A percentile compares a stretch with the other conserved stretches of the same genome.
These are phyloP conservation scores for Andrena hattorfiana DNA, from an alignment of 2,888 invertebrate species.

Conservation along the genomic window DNA sequence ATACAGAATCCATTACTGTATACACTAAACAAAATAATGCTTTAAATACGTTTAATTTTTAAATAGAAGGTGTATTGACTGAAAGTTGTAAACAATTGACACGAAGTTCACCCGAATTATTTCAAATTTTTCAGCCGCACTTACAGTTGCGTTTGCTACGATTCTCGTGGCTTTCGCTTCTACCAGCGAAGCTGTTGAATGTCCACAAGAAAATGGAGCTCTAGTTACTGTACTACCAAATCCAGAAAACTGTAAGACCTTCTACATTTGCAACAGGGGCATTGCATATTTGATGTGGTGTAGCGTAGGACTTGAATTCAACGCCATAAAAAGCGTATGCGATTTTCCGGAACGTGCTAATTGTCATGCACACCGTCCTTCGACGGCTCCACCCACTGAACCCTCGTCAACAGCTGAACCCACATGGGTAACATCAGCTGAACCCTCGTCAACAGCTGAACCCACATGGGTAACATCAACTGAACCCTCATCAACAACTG, in stretches of 20 bases:
- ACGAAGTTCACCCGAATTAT: neutral
- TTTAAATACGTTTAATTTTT: neutral
- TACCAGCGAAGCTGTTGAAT: neutral
- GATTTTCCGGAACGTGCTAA: neutral
- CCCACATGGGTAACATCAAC: too few species aligned
- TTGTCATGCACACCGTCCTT: neutral
- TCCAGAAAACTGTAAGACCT: slow-evolving; percentile 5
- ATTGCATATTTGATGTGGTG: neutral
- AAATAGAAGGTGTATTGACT: neutral
- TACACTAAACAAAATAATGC: too few species aligned
- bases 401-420: too few species aligned
- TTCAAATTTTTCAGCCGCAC: slow-evolving; percentile 1
- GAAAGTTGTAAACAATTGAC: neutral
- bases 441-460: too few species aligned
- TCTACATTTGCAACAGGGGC: slow-evolving; percentile 3
- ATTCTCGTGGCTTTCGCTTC: neutral
- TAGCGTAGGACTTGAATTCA: slow-evolving; percentile 5
- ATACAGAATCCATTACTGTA: too few species aligned
- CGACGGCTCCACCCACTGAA: too few species aligned
- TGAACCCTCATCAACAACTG: too few species aligned
- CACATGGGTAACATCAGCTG: too few species aligned
- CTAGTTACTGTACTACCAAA: slow-evolving; percentile 4
- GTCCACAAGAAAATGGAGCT: neutral
- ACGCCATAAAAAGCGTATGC: slow-evolving; percentile 7
- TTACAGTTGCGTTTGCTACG: neutral